These are phyloP conservation scores for Calephelis nemesis DNA, from an alignment of 1,140 invertebrate genomes.

Conservation along the genomic window DNA sequence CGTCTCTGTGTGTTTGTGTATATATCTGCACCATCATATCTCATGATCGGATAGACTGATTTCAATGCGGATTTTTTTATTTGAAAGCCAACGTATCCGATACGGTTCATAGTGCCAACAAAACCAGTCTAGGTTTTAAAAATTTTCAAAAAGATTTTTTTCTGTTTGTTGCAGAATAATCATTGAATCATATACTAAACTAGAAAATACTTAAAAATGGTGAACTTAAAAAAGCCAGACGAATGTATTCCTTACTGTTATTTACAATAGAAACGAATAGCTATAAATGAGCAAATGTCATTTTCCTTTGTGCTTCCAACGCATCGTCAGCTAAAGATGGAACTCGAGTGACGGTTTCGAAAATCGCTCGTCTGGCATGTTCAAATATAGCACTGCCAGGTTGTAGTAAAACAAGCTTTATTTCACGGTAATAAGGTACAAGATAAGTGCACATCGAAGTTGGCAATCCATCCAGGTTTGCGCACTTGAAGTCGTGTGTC, in stretches of 20 bases:
- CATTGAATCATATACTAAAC: too few relatives aligned
- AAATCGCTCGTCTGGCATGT: conserved; percentile 41
- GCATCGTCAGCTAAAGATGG: conserved; percentile 44
- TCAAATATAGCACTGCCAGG: not conserved
- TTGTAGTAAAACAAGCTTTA: conserved; percentile 20
- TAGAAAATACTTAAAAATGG: too few relatives aligned
- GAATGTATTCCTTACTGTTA: conserved; percentile 5
- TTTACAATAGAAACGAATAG: not conserved
- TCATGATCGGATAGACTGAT: too few relatives aligned
- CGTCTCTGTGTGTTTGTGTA: too few relatives aligned
- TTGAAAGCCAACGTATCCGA: too few relatives aligned
- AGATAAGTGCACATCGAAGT: not conserved
- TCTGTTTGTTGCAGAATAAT: too few relatives aligned
- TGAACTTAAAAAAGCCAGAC: not conserved
- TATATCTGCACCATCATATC: too few relatives aligned
- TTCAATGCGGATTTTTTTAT: too few relatives aligned
- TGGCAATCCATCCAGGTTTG: conserved; percentile 30
- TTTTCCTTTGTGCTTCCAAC: conserved; percentile 35
- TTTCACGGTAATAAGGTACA: not conserved
- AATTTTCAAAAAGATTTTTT: too few relatives aligned
- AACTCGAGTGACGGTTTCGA: conserved; percentile 43
- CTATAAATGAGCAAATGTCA: conserved; percentile 37
- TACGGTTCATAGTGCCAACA: too few relatives aligned
- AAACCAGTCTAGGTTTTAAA: too few relatives aligned
- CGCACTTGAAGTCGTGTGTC: conserved; percentile 38